Base-by-base conservation (phyloP, 1,140 invertebrate genomes). In the Nasonia vitripennis region DNA sequence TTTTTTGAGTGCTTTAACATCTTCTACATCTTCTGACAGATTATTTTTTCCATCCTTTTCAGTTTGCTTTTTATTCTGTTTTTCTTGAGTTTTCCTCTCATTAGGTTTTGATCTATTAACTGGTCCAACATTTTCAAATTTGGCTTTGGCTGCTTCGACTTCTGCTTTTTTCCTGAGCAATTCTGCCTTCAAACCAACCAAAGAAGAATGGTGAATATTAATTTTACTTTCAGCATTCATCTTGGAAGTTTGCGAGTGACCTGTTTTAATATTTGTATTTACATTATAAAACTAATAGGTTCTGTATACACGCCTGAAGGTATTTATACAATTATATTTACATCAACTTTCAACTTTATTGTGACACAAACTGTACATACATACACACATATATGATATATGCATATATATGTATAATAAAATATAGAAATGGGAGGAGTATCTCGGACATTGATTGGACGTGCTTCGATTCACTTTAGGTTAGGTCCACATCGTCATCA, bases 81-180 rank as follows among this genome's bases (percentile, higher is more conserved):
- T 92, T 88, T 84, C 81, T 89, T 87, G 90, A 88, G 34, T 90
- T 90, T 77, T 92, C 90, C 86, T 87, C 82, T 88, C 88, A 86
- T 81, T 91, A 55, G 67, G 81, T 83, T 88, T 88, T 87, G 74
- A 87, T 86, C 88, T 86, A 82, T 74, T 89, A 83, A 81, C 75
- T 75, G 88, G 89, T 0, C 88, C 51, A 34, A 68, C 41, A 86
- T 91, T 91, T 62, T 94, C 86, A 81, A 92, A 93, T 90, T 94
- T 92, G 1, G 90, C 87, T 88, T 96, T 97, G 5, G 95, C 95
- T 88, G 95, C 94, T 71, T 94, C 94, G 3, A 97, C 94, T 92
- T 97, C 96, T 89, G 96, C 94, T 91, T 97, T 96, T 91, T 97
- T 98, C 77, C 95, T 94, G 20, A 96, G 88, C 55, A 98, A 91